These are phyloP conservation scores for Dipodomys stephensi DNA, from an alignment of 2,113 vertebrate genomes.

Conservation along the genomic window DNA sequence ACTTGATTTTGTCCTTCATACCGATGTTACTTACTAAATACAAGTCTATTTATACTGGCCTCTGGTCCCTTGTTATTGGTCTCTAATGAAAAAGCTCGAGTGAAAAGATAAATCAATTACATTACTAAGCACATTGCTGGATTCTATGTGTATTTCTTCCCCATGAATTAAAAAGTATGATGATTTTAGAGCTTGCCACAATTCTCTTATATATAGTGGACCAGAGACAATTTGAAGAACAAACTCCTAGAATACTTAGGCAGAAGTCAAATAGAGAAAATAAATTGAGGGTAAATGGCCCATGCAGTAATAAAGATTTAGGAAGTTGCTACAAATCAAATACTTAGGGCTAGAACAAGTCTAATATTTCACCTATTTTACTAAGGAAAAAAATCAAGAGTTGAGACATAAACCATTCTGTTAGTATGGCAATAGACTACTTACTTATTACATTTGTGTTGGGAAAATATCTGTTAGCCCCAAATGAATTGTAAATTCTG, in stretches of 20 bases:
- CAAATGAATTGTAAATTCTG: not conserved
- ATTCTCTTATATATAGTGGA: not conserved
- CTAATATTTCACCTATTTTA: not conserved
- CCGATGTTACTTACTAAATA: not conserved
- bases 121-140: not conserved
- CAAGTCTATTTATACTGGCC: not conserved
- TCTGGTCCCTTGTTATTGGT: not conserved
- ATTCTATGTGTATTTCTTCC: not conserved
- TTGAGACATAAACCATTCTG: not conserved
- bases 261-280: slow-evolving; percentile 3
- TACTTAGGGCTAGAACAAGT: not conserved
- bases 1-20: not conserved
- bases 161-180: not conserved
- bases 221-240: not conserved
- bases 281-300: not conserved
- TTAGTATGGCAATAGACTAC: too few species aligned
- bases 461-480: not conserved
- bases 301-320: not conserved
- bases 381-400: not conserved
- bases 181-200: not conserved
- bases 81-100: not conserved
- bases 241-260: not conserved
- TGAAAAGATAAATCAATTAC: not conserved
- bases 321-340: not conserved
- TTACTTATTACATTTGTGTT: not conserved